These are phyloP conservation scores for Bombus balteatus DNA, from an alignment of 1,140 invertebrate species.

Conservation along the genomic window DNA sequence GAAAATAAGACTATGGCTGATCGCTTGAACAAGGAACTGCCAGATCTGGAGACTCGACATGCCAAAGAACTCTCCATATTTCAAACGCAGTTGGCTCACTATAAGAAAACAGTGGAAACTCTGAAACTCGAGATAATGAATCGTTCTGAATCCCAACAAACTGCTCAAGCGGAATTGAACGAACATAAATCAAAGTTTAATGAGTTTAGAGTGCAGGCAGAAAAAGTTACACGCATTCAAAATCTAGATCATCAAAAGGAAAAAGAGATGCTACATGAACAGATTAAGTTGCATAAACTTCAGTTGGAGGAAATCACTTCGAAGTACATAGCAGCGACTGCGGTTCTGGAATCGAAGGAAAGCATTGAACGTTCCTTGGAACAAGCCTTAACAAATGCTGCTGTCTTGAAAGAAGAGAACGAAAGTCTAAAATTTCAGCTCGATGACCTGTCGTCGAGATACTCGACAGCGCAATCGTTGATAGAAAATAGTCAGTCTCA, in stretches of 20 bases:
- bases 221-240: constrained; percentile 50
- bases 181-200: constrained; percentile 69
- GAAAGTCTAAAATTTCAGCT: constrained; percentile 73
- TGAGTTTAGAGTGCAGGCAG: constrained; percentile 62
- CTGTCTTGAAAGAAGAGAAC: constrained; percentile 73
- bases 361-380: constrained; percentile 79
- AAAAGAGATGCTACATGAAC: constrained; percentile 72
- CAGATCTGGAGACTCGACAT: constrained; percentile 74
- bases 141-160: constrained; percentile 66
- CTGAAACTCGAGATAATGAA: constrained; percentile 75
- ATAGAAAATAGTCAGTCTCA: constrained; percentile 70
- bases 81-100: constrained; percentile 74
- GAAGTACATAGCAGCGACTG: constrained; percentile 74
- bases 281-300: constrained; percentile 75
- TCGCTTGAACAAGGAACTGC: constrained; percentile 70
- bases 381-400: constrained; percentile 72
- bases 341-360: constrained; percentile 78
- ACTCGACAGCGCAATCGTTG: constrained; percentile 69
- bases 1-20: constrained; percentile 71
- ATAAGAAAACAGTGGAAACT: constrained; percentile 77
- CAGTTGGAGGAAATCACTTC: constrained; percentile 78
- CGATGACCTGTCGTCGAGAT: constrained; percentile 73
- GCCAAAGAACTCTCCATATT: constrained; percentile 78
- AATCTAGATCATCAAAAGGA: constrained; percentile 70
- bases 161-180: constrained; percentile 65